phyloP scores from a whole-genome alignment of 2,888 invertebrate genomes.

The Argyra leucocephala region DNA sequence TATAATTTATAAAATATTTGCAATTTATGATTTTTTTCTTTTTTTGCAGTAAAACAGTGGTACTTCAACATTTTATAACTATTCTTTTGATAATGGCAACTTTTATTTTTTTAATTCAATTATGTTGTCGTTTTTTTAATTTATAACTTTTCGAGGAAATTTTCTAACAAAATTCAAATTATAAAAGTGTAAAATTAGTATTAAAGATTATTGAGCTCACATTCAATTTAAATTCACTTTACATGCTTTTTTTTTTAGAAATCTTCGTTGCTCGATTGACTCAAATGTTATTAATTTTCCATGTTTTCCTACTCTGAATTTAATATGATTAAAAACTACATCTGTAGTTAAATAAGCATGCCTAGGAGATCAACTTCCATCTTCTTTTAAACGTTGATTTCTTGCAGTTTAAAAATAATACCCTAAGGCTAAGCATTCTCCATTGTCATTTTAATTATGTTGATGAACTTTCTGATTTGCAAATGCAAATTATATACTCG shows the following conservation, averaged over 20 bases:
- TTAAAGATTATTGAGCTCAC: conserved; percentile 45
- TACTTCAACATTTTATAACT: no score
- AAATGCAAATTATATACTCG: no score
- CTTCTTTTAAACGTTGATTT: conserved; percentile 57
- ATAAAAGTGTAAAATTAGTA: no score
- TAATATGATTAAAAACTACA: conserved; percentile 80
- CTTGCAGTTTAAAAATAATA: conserved; percentile 62
- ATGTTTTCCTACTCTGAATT: conserved; percentile 48
- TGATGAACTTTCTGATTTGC: conserved; percentile 55
- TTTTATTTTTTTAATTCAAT: no score
- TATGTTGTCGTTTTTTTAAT: no score
- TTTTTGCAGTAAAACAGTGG: no score
- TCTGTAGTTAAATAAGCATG: conserved; percentile 95
- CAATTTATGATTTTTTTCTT: no score
- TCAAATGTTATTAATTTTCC: conserved; percentile 63
- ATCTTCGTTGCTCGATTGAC: conserved; percentile 75
- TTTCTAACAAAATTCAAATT: conserved; percentile 53
- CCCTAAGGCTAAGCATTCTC: conserved; percentile 62
- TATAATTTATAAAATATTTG: no score
- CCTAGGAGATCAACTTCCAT: conserved; percentile 74
- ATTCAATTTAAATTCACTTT: conserved; percentile 67
- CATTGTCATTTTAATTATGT: conserved; percentile 43
- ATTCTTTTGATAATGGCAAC: no score
- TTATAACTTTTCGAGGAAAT: no score
- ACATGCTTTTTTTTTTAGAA: conserved; percentile 71